These are phyloP conservation scores for Thermophis baileyi DNA, from an alignment of 2,113 vertebrate species.

Conservation along the genomic window DNA sequence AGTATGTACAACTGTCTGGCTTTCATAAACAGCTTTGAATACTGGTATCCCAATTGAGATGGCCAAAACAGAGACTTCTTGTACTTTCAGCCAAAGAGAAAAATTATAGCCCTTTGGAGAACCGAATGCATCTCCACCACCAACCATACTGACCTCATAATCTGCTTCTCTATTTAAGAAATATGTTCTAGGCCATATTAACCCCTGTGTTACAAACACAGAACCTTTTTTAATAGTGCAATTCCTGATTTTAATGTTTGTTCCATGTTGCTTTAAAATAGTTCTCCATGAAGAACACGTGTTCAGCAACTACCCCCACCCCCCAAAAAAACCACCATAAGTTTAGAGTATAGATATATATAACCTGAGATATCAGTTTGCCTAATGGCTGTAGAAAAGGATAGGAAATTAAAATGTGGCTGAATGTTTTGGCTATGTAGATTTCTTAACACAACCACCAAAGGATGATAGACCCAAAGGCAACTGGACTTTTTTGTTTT, in stretches of 20 bases:
- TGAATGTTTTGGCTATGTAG: neutral
- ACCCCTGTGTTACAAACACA: neutral
- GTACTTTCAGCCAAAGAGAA: constrained; percentile 58
- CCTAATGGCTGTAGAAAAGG: neutral
- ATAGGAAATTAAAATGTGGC: neutral
- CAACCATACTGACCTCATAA: constrained; percentile 47
- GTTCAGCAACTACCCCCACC: neutral
- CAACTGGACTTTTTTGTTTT: neutral
- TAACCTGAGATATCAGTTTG: neutral
- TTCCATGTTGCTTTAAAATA: neutral
- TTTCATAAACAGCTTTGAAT: constrained; percentile 60
- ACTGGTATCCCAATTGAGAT: constrained; percentile 61
- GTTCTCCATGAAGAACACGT: neutral
- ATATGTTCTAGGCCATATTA: neutral
- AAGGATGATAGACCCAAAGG: neutral
- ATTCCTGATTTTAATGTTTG: neutral
- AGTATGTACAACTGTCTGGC: constrained; percentile 59
- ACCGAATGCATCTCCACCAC: constrained; percentile 43
- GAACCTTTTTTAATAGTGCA: neutral
- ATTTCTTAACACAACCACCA: neutral
- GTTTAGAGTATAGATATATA: neutral
- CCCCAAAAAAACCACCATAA: neutral
- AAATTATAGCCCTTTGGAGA: constrained; percentile 54
- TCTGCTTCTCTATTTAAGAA: constrained; percentile 14
- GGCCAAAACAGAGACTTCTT: constrained; percentile 63